phyloP scores from a whole-genome alignment of 2,888 invertebrate genomes.

The Lasioglossum villosulum region DNA sequence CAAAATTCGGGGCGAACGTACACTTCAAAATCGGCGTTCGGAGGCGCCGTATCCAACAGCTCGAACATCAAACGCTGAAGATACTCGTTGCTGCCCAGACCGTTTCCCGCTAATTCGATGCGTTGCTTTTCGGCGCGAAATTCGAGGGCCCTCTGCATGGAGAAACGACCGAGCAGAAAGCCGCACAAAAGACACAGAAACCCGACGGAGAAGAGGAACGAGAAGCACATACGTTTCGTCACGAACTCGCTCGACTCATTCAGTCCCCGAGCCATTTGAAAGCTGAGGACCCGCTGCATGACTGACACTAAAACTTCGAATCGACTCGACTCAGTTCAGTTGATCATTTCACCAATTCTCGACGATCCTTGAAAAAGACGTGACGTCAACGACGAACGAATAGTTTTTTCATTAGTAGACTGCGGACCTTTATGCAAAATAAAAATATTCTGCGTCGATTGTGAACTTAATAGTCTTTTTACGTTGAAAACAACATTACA shows the following conservation, averaged over 20 bases:
- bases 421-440: no score
- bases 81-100: constrained; percentile 73
- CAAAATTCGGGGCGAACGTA: constrained; percentile 16
- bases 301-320: constrained; percentile 39
- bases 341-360: constrained; percentile 6
- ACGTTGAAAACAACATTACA: no score
- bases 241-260: constrained; percentile 84
- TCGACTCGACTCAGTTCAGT: constrained; percentile 7
- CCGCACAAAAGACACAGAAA: constrained; percentile 85
- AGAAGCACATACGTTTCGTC: constrained; percentile 84
- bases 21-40: constrained; percentile 61
- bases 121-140: constrained; percentile 76
- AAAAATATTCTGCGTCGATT: no score
- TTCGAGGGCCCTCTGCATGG: constrained; percentile 81
- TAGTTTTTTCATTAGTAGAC: background rate
- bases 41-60: constrained; percentile 65
- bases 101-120: constrained; percentile 77
- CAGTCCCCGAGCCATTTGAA: constrained; percentile 83
- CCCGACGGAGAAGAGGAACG: constrained; percentile 84
- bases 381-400: background rate
- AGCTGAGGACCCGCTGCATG: constrained; percentile 85
- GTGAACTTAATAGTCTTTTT: no score
- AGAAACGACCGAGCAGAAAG: constrained; percentile 85
- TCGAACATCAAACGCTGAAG: constrained; percentile 71
- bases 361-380: background rate